Evolutionary conservation across 2,888 invertebrate genomes (phyloP).

Genomic region (Cyclophora albipunctata): DNA sequence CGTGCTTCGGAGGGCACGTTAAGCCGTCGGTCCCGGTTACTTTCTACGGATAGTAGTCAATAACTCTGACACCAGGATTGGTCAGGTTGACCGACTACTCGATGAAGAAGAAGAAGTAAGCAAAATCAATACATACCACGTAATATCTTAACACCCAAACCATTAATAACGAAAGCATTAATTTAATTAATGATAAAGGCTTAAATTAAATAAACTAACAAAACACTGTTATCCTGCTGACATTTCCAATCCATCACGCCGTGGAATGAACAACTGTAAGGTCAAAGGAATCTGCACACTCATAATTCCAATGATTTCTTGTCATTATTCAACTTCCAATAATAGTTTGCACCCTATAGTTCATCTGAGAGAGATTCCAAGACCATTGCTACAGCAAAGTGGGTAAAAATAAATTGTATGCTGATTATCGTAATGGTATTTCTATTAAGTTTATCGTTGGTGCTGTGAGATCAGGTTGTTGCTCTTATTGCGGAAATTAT

Average conservation of each 20-base stretch:
- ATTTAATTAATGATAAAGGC: neutral
- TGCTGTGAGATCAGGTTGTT: too few relatives aligned
- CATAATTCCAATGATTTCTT: conserved; percentile 60
- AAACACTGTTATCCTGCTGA: conserved; percentile 1
- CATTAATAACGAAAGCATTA: neutral
- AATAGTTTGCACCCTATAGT: conserved; percentile 71
- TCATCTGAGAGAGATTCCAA: conserved; percentile 19
- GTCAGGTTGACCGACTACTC: too few relatives aligned
- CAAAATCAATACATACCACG: too few relatives aligned
- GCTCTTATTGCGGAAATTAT: too few relatives aligned
- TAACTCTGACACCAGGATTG: too few relatives aligned
- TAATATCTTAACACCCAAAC: too few relatives aligned
- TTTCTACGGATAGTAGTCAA: too few relatives aligned
- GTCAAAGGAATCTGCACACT: conserved; percentile 66
- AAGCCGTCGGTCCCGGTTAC: too few relatives aligned
- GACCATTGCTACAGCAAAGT: neutral
- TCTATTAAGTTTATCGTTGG: too few relatives aligned
- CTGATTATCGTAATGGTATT: too few relatives aligned
- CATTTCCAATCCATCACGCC: conserved; percentile 19
- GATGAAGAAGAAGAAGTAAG: too few relatives aligned
- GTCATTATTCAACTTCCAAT: conserved; percentile 70
- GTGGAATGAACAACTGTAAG: conserved; percentile 20
- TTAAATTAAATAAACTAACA: neutral
- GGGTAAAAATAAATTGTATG: conserved; percentile 1
- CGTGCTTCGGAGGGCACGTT: too few relatives aligned